Base-by-base conservation (phyloP, 2,113 vertebrate genomes). In the Aptenodytes forsteri region DNA sequence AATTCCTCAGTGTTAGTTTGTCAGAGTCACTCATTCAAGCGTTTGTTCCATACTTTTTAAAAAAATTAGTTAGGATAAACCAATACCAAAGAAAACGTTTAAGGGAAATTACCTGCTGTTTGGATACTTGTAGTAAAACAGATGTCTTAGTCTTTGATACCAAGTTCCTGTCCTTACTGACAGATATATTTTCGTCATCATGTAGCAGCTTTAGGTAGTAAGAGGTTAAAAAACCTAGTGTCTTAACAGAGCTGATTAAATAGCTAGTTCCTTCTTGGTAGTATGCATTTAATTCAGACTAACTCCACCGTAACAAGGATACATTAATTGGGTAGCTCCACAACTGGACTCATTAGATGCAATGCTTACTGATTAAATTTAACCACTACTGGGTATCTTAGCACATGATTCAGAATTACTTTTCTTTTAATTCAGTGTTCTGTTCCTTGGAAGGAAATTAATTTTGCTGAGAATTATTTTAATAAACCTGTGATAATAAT, bases 1-100 rank as follows among this genome's bases (percentile, higher is more conserved):
- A 66, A 76, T 94, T 75, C 67, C 44, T 91, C 36, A 77, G 22
- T 64, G 46, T 91, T 92, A 89, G 47, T 95, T 97, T 96, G 79
- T 91, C 90, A 88, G 79, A 97, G 49, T 75, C 90, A 78, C 16
- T 96, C 65, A 93, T 44, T 78, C 73, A 93, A 76, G 47, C 0
- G 0, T 65, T 77, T 88, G 32, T 95, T 96, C 89, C 77, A 87
- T 96, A 50, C 79, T 88, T 92, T 54, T 42, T 23, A 13, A 22
- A 50, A 40, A 72, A 40, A 62, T 13, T 22, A 58, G 27, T 44
- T 52, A 56, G 22, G 16, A 55, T 80, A 76, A 82, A 34, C 6
- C 23, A 62, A 14, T 75, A 59, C 27, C 13, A 17, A 85, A 62
- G 20, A 80, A 92, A 83, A 46, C 59, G 4, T 44, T 83, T 30